phyloP scores from a whole-genome alignment of 2,113 vertebrate genomes.

The Grus americana region DNA sequence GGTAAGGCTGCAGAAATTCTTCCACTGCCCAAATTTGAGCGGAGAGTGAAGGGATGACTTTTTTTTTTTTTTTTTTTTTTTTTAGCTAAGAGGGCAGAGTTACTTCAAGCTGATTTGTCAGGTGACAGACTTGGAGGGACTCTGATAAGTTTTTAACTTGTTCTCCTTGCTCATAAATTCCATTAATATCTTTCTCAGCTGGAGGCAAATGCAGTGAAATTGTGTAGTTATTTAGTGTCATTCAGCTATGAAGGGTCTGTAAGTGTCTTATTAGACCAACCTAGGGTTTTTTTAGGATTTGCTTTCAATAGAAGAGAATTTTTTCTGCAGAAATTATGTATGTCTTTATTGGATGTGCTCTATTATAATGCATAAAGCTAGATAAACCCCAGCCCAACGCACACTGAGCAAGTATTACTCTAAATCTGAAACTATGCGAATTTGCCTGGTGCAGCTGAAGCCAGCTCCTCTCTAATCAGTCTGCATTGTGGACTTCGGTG shows the following conservation, averaged over 20 bases:
- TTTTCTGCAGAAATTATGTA: background rate
- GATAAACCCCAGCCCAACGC: background rate
- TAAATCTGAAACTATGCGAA: background rate
- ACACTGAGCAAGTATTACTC: background rate
- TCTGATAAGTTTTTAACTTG: background rate
- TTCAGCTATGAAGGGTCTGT: background rate
- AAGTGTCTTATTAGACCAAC: background rate
- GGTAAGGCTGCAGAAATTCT: background rate
- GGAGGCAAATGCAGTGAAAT: background rate
- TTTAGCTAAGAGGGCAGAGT: background rate
- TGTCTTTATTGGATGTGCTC: background rate
- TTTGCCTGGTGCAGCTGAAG: background rate
- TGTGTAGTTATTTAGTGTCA: background rate
- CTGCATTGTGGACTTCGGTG: background rate
- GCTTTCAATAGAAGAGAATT: background rate
- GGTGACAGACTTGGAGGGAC: background rate
- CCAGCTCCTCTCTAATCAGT: background rate
- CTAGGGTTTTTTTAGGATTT: background rate
- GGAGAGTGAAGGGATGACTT: background rate
- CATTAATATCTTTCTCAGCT: background rate
- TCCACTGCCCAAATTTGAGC: background rate
- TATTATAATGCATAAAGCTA: background rate
- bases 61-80: background rate
- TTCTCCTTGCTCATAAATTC: background rate
- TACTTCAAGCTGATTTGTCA: background rate